Conservation (phyloP, 2,888 invertebrate genomes). For the Hoplodrina blanda region DNA sequence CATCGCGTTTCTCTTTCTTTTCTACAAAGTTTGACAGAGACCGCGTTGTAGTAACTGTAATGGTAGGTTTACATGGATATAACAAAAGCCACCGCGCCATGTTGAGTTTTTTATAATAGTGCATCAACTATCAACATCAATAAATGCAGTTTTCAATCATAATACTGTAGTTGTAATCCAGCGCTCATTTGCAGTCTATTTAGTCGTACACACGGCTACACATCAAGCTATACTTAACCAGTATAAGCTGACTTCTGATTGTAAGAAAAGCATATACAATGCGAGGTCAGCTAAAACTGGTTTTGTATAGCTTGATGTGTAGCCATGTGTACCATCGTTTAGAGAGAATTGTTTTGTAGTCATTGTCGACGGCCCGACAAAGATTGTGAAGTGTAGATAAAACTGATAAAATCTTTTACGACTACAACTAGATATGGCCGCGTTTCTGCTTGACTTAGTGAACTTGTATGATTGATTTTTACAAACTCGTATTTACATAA, state of each 20-base stretch:
- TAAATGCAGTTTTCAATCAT: slow-evolving; percentile 11
- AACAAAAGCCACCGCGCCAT: not conserved
- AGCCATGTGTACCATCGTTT: not conserved
- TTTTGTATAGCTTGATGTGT: too few species aligned
- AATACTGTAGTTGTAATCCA: slow-evolving; percentile 10
- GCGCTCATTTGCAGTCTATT: slow-evolving; percentile 6
- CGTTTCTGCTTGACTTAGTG: too few species aligned
- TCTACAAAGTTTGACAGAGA: too few species aligned
- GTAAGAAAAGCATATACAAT: too few species aligned
- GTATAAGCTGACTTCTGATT: too few species aligned
- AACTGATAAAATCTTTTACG: slow-evolving; percentile 11
- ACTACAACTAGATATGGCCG: not conserved
- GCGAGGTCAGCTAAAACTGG: too few species aligned
- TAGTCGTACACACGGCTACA: too few species aligned
- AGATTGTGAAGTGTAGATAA: slow-evolving; percentile 23
- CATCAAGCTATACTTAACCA: too few species aligned
- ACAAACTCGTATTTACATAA: too few species aligned
- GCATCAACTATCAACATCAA: slow-evolving; percentile 6
- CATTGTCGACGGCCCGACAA: slow-evolving; percentile 21
- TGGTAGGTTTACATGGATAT: not conserved
- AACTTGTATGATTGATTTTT: too few species aligned
- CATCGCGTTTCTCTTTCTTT: too few species aligned
- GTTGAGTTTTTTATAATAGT: slow-evolving; percentile 18
- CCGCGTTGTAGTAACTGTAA: too few species aligned
- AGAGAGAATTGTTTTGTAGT: not conserved